Evolutionary conservation across 2,797 vertebrate genomes (phyloP).

Genomic region (Scyliorhinus canicula): DNA sequence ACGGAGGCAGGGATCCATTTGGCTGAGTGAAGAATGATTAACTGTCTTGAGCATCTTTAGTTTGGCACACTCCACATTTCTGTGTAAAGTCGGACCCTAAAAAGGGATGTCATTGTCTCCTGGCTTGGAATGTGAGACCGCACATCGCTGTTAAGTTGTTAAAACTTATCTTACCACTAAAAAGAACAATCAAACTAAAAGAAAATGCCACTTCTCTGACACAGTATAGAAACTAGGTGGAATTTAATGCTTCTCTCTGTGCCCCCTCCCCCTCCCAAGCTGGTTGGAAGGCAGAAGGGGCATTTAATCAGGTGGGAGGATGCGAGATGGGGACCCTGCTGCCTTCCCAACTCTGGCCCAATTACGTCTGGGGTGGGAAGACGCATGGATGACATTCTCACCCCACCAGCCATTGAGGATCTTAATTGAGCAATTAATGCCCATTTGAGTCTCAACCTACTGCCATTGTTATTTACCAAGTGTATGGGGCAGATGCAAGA

Average conservation of each 20-base stretch:
- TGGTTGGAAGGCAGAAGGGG: too few species aligned
- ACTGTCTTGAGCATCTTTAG: constrained; percentile 13
- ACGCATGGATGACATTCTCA: not conserved
- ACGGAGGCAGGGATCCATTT: not conserved
- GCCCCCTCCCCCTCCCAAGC: too few species aligned
- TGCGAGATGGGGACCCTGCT: not conserved
- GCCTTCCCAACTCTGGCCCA: too few species aligned
- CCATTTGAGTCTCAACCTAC: not conserved
- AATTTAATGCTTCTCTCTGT: not conserved
- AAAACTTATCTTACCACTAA: not conserved
- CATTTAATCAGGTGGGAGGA: not conserved
- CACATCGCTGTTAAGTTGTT: not conserved
- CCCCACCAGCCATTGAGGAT: not conserved
- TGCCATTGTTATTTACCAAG: not conserved
- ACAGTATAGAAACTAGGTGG: not conserved
- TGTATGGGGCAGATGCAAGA: too few species aligned
- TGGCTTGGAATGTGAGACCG: not conserved
- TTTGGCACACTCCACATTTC: constrained; percentile 16
- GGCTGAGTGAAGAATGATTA: constrained; percentile 26
- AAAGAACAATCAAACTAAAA: not conserved
- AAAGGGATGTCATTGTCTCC: constrained; percentile 16
- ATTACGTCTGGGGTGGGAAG: too few species aligned
- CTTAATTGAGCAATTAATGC: not conserved
- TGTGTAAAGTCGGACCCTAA: not conserved
- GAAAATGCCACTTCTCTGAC: too few species aligned